Base-by-base conservation (phyloP, 1,140 invertebrate species). In the Euwallacea fornicatus region DNA sequence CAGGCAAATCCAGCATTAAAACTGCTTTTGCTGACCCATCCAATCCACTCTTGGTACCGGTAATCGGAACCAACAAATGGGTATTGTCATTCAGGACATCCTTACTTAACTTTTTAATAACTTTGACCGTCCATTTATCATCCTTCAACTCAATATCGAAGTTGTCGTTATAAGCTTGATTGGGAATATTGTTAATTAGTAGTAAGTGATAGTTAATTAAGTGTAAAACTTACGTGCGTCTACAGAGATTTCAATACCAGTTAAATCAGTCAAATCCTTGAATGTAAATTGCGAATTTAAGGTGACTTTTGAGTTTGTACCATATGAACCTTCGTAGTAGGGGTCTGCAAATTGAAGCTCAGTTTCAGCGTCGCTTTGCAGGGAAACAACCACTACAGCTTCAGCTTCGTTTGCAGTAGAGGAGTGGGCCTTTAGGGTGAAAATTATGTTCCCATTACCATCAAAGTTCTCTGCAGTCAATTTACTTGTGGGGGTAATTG, bases 221-320 rank as follows among this genome's bases (percentile, higher is more conserved):
- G 16, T 16, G 4, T 56, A 2, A 56, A 56, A 56, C 54, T 15
- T 56, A 56, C 68, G 10, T 61, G 13, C 59, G n/a, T 54, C 59
- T 15, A 58, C 42, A 13, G 62, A 21, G 54, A 74, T 67, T 11
- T 13, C 47, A 15, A 71, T 50, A 7, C 16, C 42, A 7, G 62
- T 15, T 53, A 47, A 66, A 13, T 62, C 55, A 7, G 55, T 50
- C n/a, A 59, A 47, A 9, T 41, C 46, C 41, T 41, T n/a, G 42
- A 69, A 53, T 54, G 15, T 58, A 46, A 73, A 69, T 8, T 58
- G n/a, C 13, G 47, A 13, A 43, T 61, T 58, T 7, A 69, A 43
- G 41, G 53, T 43, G 0, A 73, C 63, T 33, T 33, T 33, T 16
- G 21, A 41, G 7, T 59, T 9, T 7, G n/a, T n/a, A 33, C 7